Evolutionary conservation across 2,113 vertebrate genomes (phyloP), one percentile per base, ranked within the genome.

Genomic region (Chrysochloris asiatica): DNA sequence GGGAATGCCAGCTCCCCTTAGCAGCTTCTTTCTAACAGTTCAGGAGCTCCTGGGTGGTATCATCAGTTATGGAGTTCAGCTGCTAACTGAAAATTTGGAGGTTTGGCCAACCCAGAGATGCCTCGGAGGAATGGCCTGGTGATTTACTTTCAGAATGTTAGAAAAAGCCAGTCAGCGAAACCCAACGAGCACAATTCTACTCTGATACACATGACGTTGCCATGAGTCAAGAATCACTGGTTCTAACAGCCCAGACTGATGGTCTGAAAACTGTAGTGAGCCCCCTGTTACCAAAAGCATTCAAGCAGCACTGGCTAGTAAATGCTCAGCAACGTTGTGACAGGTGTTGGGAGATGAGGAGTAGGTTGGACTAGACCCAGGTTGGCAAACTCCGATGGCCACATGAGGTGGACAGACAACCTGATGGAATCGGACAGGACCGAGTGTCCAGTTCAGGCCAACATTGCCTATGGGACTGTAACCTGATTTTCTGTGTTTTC

Each of bases 261-360:
- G 33, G 26, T 22, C 86, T 84, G n/a, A 33, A 47, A 65, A 78
- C 65, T 19, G 33, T 30, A 65, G 84, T 24, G 69, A 83, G 83
- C 38, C 63, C 47, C 75, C 85, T 28, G 82, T 79, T 47, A 43
- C 19, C 56, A 12, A 88, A 65, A 59, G 36, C 59, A 41, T 80
- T 36, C 83, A 89, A 80, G 67, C 65, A 16, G 33, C 54, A 2
- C 80, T 36, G 45, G 45, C 41, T 82, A 48, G 76, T 84, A 52
- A 10, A 33, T 2, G 30, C 38, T 41, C 36, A 2, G 13, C 33
- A 56, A 28, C 36, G 24, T 43, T 38, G 38, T 45, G 41, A 84
- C 1, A 22, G n/a, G 41, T 28, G 2, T 3, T 0, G 77, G 8
- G 22, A 30, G 1, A 2, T 1, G 22, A n/a, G 67, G 14, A 80